Percentiles rank a stretch among this genome's conserved stretches.
Conservation (phyloP, 1,140 invertebrate genomes). For the Penaeus vannamei region DNA sequence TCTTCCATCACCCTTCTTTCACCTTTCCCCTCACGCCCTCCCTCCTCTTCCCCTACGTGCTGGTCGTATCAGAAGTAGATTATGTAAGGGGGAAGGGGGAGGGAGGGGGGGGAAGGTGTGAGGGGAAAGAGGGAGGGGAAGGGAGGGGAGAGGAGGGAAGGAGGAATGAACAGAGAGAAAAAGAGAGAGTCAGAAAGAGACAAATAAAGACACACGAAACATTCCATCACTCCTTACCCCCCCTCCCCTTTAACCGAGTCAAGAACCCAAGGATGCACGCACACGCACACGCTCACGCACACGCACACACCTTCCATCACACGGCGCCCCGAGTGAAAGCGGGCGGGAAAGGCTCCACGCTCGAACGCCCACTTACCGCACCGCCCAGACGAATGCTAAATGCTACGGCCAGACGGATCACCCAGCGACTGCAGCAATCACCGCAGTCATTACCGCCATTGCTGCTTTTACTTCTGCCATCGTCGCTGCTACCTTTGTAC, state of each 20-base stretch:
- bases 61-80: no score
- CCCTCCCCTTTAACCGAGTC: not conserved
- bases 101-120: no score
- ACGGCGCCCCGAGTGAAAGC: no score
- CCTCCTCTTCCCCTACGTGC: no score
- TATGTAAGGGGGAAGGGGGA: no score
- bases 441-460: not conserved
- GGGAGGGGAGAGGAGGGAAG: no score
- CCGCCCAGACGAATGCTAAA: not conserved
- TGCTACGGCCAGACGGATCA: not conserved
- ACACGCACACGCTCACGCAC: no score
- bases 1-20: no score
- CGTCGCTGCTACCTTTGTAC: not conserved
- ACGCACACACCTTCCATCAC: no score
- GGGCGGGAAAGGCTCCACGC: not conserved
- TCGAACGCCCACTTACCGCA: not conserved
- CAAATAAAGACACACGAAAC: not conserved
- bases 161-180: no score
- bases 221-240: not conserved
- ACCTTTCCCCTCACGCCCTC: no score
- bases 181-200: not conserved
- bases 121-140: no score
- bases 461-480: not conserved
- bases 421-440: not conserved
- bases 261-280: not conserved